phyloP scores from a whole-genome alignment of 2,797 vertebrate genomes.

The Sitta carolinensis region DNA sequence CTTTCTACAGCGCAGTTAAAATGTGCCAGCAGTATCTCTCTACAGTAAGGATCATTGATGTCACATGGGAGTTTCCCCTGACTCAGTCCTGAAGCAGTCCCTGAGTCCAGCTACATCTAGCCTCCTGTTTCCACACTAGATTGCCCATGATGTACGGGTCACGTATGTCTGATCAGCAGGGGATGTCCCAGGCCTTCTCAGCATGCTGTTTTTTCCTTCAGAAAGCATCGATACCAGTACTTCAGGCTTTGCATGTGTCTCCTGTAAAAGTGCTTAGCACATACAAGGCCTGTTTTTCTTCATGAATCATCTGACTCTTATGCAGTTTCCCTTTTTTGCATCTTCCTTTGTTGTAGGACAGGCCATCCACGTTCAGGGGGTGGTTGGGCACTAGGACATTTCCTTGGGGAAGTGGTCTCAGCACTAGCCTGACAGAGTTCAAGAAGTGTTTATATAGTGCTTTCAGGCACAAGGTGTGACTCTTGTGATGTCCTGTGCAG shows the following conservation, averaged over 20 bases:
- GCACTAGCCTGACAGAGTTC: neutral
- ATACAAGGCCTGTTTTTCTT: neutral
- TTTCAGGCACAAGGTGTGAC: neutral
- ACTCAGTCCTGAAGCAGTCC: neutral
- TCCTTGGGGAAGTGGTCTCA: neutral
- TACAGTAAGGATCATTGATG: neutral
- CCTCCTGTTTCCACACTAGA: neutral
- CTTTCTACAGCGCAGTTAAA: fast-evolving
- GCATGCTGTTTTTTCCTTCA: neutral
- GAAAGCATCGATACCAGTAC: neutral
- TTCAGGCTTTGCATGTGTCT: neutral
- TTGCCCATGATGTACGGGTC: neutral
- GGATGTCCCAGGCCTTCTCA: neutral
- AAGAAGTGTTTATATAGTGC: no score
- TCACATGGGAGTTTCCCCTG: no score
- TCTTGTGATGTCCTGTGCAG: neutral
- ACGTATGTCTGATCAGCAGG: fast-evolving
- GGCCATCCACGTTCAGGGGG: fast-evolving
- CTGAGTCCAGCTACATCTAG: neutral
- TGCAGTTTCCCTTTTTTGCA: neutral
- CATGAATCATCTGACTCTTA: neutral
- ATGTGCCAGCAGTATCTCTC: no score
- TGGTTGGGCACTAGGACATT: fast-evolving
- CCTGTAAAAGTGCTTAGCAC: neutral
- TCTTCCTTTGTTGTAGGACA: neutral